phyloP scores from a whole-genome alignment of 35 echinoderm and acorn worm genomes.

The Eucidaris tribuloides region DNA sequence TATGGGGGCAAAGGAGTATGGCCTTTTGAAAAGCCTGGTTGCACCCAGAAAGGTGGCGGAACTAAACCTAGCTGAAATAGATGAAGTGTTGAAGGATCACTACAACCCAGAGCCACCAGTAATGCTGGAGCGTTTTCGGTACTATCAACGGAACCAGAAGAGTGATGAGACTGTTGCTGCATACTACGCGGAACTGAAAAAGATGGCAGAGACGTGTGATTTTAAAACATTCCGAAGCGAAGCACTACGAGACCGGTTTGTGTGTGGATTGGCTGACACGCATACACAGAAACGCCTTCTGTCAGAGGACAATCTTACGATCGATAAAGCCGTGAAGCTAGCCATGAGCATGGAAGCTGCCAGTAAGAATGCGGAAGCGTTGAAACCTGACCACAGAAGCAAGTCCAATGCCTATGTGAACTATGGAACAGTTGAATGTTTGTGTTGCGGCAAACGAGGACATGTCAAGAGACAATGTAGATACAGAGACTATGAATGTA shows the following conservation, averaged over 20 bases:
- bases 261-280: neutral
- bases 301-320: neutral
- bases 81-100: neutral
- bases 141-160: neutral
- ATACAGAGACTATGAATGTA: neutral
- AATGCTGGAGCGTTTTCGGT: neutral
- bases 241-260: neutral
- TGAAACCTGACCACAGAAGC: too few species aligned
- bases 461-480: neutral
- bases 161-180: neutral
- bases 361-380: neutral
- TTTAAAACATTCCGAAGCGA: neutral
- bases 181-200: neutral
- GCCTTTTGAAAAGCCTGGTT: neutral
- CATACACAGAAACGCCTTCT: neutral
- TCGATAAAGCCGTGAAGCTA: neutral
- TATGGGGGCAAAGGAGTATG: neutral
- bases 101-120: constrained; percentile 1
- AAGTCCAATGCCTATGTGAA: neutral
- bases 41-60: neutral
- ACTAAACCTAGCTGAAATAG: neutral
- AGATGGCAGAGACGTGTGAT: neutral
- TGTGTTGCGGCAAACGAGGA: neutral
- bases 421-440: neutral
- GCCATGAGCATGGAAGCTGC: neutral